A percentile compares a stretch with the other conserved stretches of the same genome.
Evolutionary conservation across 2,113 vertebrate species (phyloP).

Genomic region (Amphiprion percula): DNA sequence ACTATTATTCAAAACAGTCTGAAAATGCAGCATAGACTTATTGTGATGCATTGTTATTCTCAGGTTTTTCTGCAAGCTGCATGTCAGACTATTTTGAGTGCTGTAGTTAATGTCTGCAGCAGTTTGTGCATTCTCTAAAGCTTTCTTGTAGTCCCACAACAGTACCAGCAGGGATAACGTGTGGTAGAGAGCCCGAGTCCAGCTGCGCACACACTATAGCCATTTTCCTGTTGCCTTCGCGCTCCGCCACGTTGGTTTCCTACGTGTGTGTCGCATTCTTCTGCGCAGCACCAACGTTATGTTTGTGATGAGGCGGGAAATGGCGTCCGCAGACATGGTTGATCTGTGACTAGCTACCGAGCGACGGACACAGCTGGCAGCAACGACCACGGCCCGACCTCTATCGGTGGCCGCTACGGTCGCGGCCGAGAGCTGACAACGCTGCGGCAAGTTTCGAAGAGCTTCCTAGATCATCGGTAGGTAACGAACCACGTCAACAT

Average conservation of each 20-base stretch:
- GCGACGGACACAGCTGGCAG: conserved; percentile 64
- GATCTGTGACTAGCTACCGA: conserved; percentile 67
- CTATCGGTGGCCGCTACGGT: conserved; percentile 59
- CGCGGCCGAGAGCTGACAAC: conserved; percentile 64
- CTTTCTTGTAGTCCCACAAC: conserved; percentile 25
- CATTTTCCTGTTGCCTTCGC: conserved; percentile 49
- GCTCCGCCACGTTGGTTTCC: conserved; percentile 69
- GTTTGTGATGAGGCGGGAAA: conserved; percentile 84
- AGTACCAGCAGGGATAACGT: conserved; percentile 38
- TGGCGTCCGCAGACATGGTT: conserved; percentile 77
- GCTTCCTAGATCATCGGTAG: conserved; percentile 63
- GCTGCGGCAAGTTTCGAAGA: conserved; percentile 49
- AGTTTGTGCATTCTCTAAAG: too few species aligned
- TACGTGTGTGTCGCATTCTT: conserved; percentile 68
- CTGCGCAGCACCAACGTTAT: conserved; percentile 67
- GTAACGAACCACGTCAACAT: conserved; percentile 60
- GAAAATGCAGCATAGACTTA: too few species aligned
- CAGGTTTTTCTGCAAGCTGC: too few species aligned
- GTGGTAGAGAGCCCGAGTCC: conserved; percentile 14
- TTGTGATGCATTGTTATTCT: too few species aligned
- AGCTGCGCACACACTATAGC: conserved; percentile 29
- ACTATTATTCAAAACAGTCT: too few species aligned
- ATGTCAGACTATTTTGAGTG: too few species aligned
- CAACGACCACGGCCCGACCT: conserved; percentile 62
- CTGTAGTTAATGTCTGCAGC: not conserved